These are phyloP conservation scores for Muntiacus reevesi DNA, from an alignment of 2,113 vertebrate genomes.

Conservation along the genomic window DNA sequence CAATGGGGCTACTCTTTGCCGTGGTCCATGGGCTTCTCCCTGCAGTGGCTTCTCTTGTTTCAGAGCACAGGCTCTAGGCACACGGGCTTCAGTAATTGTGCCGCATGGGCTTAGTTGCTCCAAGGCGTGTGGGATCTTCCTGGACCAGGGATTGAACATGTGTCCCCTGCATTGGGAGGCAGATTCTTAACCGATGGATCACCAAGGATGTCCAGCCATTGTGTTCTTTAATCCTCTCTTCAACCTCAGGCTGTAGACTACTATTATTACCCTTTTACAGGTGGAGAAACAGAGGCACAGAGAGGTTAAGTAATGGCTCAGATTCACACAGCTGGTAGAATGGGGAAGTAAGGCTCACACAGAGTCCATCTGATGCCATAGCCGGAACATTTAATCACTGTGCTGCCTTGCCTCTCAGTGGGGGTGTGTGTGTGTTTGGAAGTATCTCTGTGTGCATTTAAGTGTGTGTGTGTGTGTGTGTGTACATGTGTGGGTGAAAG, in stretches of 20 bases:
- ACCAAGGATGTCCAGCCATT: too few species aligned
- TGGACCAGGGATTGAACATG: not conserved
- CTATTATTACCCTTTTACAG: not conserved
- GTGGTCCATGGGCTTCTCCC: too few species aligned
- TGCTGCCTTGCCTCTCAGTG: not conserved
- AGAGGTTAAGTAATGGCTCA: not conserved
- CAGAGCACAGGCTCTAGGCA: not conserved
- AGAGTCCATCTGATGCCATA: not conserved
- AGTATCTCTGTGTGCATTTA: not conserved
- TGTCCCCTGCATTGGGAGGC: not conserved
- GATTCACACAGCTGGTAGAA: not conserved
- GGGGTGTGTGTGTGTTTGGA: not conserved
- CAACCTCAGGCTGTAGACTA: not conserved
- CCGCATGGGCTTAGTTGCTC: not conserved
- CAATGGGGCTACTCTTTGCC: too few species aligned
- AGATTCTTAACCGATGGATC: not conserved
- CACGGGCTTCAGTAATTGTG: not conserved
- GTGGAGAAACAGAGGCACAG: not conserved
- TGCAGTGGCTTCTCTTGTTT: not conserved
- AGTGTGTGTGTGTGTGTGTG: not conserved
- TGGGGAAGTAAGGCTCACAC: not conserved
- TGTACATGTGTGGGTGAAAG: not conserved
- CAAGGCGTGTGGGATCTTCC: not conserved
- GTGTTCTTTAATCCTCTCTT: not conserved
- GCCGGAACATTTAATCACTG: rapidly evolving